Conservation (phyloP, 2,888 invertebrate species). For the Ceriagrion tenellum region DNA sequence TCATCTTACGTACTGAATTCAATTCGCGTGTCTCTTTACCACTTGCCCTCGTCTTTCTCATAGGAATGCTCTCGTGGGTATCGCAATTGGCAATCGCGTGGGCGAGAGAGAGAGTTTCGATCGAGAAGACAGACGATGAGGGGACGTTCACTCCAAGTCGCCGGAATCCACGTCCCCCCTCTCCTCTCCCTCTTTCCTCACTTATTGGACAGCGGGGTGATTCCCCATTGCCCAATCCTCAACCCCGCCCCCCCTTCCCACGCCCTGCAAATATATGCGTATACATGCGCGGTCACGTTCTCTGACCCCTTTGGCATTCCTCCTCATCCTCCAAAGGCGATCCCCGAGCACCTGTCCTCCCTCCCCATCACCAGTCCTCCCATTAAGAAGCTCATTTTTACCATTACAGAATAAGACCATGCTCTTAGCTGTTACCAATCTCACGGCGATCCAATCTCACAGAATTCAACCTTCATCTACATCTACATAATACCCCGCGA, state of each 20-base stretch:
- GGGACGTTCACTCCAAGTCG: not conserved
- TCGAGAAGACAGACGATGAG: not conserved
- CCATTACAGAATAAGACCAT: not conserved
- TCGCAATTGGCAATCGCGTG: too few relatives aligned
- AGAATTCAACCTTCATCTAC: slow-evolving; percentile 28
- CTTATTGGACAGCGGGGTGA: not conserved
- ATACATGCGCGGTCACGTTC: slow-evolving; percentile 51
- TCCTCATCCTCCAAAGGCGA: not conserved
- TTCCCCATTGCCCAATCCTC: slow-evolving; percentile 24
- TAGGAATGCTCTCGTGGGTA: not conserved
- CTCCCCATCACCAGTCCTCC: not conserved
- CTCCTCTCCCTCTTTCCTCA: not conserved
- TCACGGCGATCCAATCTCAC: not conserved
- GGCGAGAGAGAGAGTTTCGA: not conserved
- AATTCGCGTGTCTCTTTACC: not conserved
- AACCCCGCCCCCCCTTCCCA: not conserved
- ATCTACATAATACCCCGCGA: too few relatives aligned
- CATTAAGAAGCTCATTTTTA: slow-evolving; percentile 6
- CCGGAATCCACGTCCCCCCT: not conserved
- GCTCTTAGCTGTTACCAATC: not conserved
- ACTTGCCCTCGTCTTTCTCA: not conserved
- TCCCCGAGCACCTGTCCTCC: not conserved
- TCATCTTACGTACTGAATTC: not conserved
- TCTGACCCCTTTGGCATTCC: not conserved
- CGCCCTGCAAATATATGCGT: slow-evolving; percentile 10